These are phyloP conservation scores for Catamblyrhynchus diadema DNA, from an alignment of 2,797 vertebrate species.

Conservation along the genomic window DNA sequence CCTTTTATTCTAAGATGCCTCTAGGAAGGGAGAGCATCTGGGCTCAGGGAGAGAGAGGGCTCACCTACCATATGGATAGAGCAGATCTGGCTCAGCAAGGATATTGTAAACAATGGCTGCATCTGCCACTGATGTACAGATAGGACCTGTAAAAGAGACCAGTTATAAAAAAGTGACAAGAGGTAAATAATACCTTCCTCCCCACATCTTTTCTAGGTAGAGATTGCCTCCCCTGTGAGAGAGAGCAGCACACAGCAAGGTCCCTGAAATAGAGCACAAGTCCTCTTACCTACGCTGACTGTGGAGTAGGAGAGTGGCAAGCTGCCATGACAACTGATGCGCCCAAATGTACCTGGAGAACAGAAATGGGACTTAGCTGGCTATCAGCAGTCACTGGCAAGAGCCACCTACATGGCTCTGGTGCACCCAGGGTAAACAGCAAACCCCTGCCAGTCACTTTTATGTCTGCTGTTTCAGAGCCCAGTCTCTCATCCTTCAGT, in stretches of 20 bases:
- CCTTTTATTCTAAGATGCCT: not conserved
- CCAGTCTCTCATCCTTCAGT: not conserved
- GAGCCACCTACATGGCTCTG: not conserved
- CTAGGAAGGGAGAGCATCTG: not conserved
- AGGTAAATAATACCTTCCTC: not conserved
- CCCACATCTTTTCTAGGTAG: not conserved
- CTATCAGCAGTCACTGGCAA: not conserved
- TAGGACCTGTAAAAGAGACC: slow-evolving; percentile 45
- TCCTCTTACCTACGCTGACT: slow-evolving; percentile 52
- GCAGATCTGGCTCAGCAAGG: slow-evolving; percentile 53
- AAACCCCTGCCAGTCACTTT: not conserved
- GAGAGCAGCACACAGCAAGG: not conserved
- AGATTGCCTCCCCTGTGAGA: not conserved
- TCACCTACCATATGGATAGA: slow-evolving; percentile 61
- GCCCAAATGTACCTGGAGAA: slow-evolving; percentile 63
- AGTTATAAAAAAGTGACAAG: not conserved
- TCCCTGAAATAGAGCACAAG: not conserved
- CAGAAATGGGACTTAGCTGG: not conserved
- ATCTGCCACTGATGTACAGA: slow-evolving; percentile 67
- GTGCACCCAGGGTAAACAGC: not conserved
- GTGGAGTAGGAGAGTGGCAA: slow-evolving; percentile 65
- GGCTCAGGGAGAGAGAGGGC: not conserved
- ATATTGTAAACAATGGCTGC: slow-evolving; percentile 62
- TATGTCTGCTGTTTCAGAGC: not conserved
- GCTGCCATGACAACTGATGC: slow-evolving; percentile 53